Evolutionary conservation across 1,140 invertebrate species (phyloP).

Genomic region (Idris sp.): DNA sequence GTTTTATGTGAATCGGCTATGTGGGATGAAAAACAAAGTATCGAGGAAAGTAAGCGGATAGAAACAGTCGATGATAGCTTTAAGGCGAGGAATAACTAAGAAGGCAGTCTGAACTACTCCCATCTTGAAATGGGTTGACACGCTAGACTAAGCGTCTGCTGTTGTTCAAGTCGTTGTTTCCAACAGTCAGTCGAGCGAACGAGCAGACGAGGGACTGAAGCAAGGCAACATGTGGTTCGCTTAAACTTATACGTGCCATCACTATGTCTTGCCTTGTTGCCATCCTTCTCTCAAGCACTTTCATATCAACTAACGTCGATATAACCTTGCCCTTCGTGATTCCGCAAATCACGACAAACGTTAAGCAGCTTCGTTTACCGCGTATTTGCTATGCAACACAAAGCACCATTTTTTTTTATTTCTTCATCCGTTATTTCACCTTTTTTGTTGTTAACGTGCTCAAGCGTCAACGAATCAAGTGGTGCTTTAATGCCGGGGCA

Average conservation of each 20-base stretch:
- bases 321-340: constrained; percentile 22
- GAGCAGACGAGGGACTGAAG: constrained; percentile 32
- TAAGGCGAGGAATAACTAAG: constrained; percentile 32
- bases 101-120: too few species aligned
- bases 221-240: constrained; percentile 70
- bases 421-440: neutral
- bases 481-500: constrained; percentile 7
- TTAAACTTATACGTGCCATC: constrained; percentile 63
- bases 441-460: constrained; percentile 27
- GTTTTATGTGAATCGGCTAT: constrained; percentile 22
- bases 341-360: constrained; percentile 35
- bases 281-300: constrained; percentile 2
- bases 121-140: too few species aligned
- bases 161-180: constrained; percentile 29
- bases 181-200: constrained; percentile 27
- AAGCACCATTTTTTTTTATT: too few species aligned
- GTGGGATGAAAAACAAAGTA: neutral
- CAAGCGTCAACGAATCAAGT: constrained; percentile 29
- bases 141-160: constrained; percentile 62
- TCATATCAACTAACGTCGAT: constrained; percentile 17
- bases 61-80: constrained; percentile 38
- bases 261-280: constrained; percentile 49
- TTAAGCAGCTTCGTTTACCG: constrained; percentile 43
- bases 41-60: constrained; percentile 24
- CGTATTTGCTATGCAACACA: too few species aligned